Base-by-base conservation (phyloP, 1,140 invertebrate species). In the Sycophila sp. region DNA sequence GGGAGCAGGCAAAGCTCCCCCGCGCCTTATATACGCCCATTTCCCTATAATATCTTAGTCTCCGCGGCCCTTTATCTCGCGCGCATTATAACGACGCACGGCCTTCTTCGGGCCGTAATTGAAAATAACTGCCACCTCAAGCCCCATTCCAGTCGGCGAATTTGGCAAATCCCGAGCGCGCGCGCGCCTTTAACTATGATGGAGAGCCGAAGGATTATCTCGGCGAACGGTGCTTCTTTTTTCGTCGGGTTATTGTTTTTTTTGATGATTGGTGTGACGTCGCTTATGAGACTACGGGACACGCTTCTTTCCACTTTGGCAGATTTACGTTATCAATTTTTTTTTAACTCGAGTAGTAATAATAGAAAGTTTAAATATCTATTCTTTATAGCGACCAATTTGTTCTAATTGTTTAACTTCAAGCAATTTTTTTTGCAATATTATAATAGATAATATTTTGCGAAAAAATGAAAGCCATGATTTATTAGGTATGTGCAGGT, bases 21-120 rank as follows among this genome's bases (percentile, higher is more conserved):
- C 78, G 75, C 80, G 78, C 80, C 82, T 83, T 83, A 84, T 77
- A 76, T 83, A 85, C 83, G 22, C 42, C 69, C 80, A 82, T 84
- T 85, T 84, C 81, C 79, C 79, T 83, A 80, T 85, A 86, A 86
- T 86, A 85, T 85, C 83, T 85, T 85, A 85, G 83, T 82, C 83
- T 84, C 82, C 80, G 82, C 80, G 80, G 42, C 42, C 77, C 81
- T 85, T 85, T 85, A 85, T 86, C 84, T 86, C 83, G 84, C 84
- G 84, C 85, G 85, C 83, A 86, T 86, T 86, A 86, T 78, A 53
- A 40, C 49, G 49, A 42, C 32, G 55, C 24, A 34, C 55, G 32
- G 53, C 32, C 77, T 69, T 76, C 75, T 60, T 73, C 51, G 53
- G 45, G 22, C 13, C 77, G 81, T 86, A 86, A 86, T 86, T 86